A percentile compares a stretch with the other conserved stretches of the same genome.
phyloP scores from a whole-genome alignment of 1,140 invertebrate genomes.

The Phocides pigmalion region DNA sequence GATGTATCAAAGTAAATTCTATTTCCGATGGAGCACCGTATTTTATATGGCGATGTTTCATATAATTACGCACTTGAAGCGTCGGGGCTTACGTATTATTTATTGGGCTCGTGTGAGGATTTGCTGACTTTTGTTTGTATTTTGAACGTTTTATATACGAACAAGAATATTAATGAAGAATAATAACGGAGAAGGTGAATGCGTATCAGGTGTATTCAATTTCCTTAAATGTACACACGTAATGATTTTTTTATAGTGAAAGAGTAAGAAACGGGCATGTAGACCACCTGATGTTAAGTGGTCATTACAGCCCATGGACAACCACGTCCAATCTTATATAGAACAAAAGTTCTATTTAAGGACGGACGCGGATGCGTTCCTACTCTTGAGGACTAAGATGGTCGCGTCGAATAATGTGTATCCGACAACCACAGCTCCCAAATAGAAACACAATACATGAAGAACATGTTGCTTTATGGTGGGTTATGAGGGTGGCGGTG shows the following conservation, averaged over 20 bases:
- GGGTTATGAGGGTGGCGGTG: too few species aligned
- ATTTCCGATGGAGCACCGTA: slow-evolving; percentile 43
- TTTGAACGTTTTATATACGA: slow-evolving; percentile 28
- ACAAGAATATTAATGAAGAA: slow-evolving; percentile 18
- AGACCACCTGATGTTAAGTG: too few species aligned
- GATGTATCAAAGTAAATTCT: slow-evolving; percentile 54
- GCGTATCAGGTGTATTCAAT: slow-evolving; percentile 4
- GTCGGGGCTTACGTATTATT: slow-evolving; percentile 29
- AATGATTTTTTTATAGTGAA: neutral
- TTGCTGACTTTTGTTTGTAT: slow-evolving; percentile 30
- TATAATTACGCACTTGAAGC: slow-evolving; percentile 45
- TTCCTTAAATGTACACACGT: neutral
- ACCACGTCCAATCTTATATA: too few species aligned
- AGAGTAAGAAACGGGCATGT: too few species aligned
- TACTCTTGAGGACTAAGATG: too few species aligned
- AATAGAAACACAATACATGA: too few species aligned
- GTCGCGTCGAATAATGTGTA: too few species aligned
- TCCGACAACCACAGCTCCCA: too few species aligned
- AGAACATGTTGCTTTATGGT: too few species aligned
- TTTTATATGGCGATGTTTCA: slow-evolving; percentile 36
- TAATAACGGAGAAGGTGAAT: slow-evolving; percentile 14
- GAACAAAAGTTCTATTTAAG: too few species aligned
- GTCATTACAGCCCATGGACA: too few species aligned
- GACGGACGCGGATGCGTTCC: too few species aligned
- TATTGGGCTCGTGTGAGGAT: slow-evolving; percentile 29